A percentile compares a stretch with the other conserved stretches of the same genome.
These are phyloP conservation scores for Pampus argenteus DNA, from an alignment of 2,797 vertebrate species.

Conservation along the genomic window DNA sequence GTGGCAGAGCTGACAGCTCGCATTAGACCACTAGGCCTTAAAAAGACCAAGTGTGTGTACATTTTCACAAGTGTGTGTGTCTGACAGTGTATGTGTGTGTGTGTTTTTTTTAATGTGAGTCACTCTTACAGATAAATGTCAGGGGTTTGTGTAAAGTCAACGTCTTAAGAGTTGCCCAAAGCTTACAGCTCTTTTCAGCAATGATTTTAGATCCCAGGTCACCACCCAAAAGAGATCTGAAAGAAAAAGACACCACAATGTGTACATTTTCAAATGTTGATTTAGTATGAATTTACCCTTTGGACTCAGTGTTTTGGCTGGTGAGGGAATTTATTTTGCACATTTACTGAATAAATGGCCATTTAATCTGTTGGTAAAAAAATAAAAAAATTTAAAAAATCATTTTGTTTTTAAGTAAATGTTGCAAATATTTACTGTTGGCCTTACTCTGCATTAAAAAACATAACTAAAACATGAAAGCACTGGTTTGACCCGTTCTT, in stretches of 20 bases:
- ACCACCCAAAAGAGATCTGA: not conserved
- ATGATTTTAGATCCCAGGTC: constrained; percentile 38
- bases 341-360: constrained; percentile 24
- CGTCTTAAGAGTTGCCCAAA: constrained; percentile 63
- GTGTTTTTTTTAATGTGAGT: constrained; percentile 60
- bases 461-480: not conserved
- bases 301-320: not conserved
- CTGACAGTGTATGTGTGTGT: constrained; percentile 26
- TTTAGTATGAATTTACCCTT: not conserved
- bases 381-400: too few relatives aligned
- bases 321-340: not conserved
- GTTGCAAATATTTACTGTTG: not conserved
- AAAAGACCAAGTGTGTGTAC: constrained; percentile 71
- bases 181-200: constrained; percentile 47
- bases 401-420: too few relatives aligned
- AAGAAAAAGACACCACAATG: not conserved
- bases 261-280: not conserved
- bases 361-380: constrained; percentile 29
- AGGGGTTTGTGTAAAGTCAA: constrained; percentile 75
- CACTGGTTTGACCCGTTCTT: constrained; percentile 7
- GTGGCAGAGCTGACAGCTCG: constrained; percentile 77
- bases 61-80: constrained; percentile 19
- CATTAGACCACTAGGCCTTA: constrained; percentile 74
- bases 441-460: constrained; percentile 4
- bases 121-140: constrained; percentile 79